Percentiles rank a stretch among this genome's conserved stretches.
phyloP scores from a whole-genome alignment of 2,888 invertebrate genomes.

The Tipula lateralis region DNA sequence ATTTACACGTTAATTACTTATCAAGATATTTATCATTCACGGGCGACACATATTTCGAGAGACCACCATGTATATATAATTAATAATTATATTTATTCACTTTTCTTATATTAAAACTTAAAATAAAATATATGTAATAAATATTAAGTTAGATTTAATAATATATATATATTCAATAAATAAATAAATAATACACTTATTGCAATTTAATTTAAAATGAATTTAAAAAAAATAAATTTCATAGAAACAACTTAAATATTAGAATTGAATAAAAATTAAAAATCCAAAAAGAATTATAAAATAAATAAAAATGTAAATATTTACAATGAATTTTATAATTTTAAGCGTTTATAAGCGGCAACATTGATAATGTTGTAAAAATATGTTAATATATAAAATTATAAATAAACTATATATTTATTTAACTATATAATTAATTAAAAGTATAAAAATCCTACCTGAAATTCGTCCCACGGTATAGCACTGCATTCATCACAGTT shows the following conservation, averaged over 20 bases:
- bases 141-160: not conserved
- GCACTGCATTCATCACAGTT: slow-evolving; percentile 77
- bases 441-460: slow-evolving; percentile 56
- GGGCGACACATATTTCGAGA: not conserved
- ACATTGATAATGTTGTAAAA: slow-evolving; percentile 28
- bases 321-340: slow-evolving; percentile 14
- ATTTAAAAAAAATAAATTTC: not conserved
- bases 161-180: not conserved
- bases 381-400: slow-evolving; percentile 31
- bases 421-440: slow-evolving; percentile 24
- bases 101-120: not conserved
- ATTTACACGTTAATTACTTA: not conserved
- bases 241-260: too few species aligned
- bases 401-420: too few species aligned
- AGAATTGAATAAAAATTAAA: not conserved
- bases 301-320: slow-evolving; percentile 12
- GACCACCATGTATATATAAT: not conserved
- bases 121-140: not conserved
- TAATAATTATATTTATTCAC: not conserved
- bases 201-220: not conserved
- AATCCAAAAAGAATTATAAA: not conserved
- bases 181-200: slow-evolving; percentile 24
- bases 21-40: not conserved
- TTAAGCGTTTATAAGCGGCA: slow-evolving; percentile 14
- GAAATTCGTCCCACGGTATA: slow-evolving; percentile 92